phyloP scores from a whole-genome alignment of 2,797 vertebrate species.

The Antrozous pallidus region DNA sequence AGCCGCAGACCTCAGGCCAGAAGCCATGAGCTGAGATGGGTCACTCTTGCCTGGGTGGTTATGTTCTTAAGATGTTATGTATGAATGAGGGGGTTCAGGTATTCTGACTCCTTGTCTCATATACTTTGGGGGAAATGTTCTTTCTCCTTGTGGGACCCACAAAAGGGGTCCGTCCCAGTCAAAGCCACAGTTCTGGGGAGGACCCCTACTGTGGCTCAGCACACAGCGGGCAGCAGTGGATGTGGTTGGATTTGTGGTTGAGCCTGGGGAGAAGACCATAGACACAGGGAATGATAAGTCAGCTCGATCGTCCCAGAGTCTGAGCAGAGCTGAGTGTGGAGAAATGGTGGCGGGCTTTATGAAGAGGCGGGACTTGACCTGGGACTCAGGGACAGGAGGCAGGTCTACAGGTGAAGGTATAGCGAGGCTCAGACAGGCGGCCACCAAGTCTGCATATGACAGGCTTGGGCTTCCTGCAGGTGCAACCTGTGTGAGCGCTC shows the following conservation, averaged over 20 bases:
- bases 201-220: background rate
- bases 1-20: rapidly evolving
- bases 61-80: background rate
- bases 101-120: background rate
- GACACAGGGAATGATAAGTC: background rate
- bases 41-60: background rate
- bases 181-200: too few relatives aligned
- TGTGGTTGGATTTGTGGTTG: background rate
- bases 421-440: background rate
- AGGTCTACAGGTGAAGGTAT: background rate
- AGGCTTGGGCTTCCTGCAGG: too few relatives aligned
- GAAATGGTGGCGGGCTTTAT: background rate
- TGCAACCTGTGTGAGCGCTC: too few relatives aligned
- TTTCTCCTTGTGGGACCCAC: background rate
- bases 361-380: background rate
- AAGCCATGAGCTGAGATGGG: background rate
- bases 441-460: too few relatives aligned
- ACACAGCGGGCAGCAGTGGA: background rate
- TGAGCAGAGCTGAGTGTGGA: background rate
- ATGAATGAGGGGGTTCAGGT: rapidly evolving
- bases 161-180: too few relatives aligned
- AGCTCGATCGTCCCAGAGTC: too few relatives aligned
- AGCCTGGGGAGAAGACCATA: background rate
- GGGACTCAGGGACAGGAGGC: background rate
- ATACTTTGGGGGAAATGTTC: background rate